A percentile compares a stretch with the other conserved stretches of the same genome.
Conservation (phyloP, 2,113 vertebrate genomes). For the Bufo gargarizans region DNA sequence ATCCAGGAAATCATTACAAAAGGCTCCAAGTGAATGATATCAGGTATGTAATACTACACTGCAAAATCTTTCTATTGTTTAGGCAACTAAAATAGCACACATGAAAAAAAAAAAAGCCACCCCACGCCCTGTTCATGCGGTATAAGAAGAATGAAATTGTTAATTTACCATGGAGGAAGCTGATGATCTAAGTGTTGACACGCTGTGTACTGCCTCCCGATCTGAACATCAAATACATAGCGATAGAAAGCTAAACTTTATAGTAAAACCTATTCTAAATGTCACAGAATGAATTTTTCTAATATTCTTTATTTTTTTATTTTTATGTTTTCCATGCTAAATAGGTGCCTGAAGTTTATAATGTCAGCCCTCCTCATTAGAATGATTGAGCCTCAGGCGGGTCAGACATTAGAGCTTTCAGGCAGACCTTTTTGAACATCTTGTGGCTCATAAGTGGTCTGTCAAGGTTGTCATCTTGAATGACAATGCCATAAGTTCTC, state of each 20-base stretch:
- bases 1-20: constrained; percentile 31
- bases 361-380: too few relatives aligned
- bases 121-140: constrained; percentile 30
- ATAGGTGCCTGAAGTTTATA: too few relatives aligned
- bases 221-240: background rate
- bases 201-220: background rate
- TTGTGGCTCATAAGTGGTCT: too few relatives aligned
- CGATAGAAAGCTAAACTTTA: background rate
- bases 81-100: constrained; percentile 13
- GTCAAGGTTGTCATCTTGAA: too few relatives aligned
- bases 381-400: too few relatives aligned
- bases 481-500: too few relatives aligned
- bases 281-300: too few relatives aligned
- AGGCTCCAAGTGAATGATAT: constrained; percentile 26
- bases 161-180: background rate
- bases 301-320: too few relatives aligned
- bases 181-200: constrained; percentile 16
- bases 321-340: too few relatives aligned
- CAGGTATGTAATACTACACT: constrained; percentile 34
- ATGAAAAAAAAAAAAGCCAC: background rate
- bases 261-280: background rate
- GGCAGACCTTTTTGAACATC: too few relatives aligned
- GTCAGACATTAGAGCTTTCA: too few relatives aligned
- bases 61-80: constrained; percentile 38
- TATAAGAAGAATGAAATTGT: background rate